Conservation (phyloP, 2,113 vertebrate species). For the Ibidorhyncha struthersii region DNA sequence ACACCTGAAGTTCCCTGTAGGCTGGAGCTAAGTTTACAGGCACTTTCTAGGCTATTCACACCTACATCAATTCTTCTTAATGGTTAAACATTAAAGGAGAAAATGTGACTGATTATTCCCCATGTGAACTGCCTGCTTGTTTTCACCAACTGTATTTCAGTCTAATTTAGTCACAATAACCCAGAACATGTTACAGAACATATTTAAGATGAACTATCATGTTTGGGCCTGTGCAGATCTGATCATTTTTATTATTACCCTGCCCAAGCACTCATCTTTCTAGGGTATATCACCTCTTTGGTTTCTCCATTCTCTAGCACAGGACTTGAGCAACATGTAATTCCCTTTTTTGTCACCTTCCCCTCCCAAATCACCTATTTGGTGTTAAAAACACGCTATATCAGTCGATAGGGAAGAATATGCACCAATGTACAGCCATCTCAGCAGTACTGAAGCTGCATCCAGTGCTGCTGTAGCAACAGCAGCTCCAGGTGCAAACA, state of each 20-base stretch:
- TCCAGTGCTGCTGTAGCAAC: neutral
- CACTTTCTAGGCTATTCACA: neutral
- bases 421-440: neutral
- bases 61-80: neutral
- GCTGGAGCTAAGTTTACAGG: neutral
- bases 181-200: neutral
- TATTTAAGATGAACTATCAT: neutral
- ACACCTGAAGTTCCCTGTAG: neutral
- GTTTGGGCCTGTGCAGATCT: neutral
- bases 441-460: neutral
- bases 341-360: neutral
- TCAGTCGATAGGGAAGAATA: neutral
- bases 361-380: neutral
- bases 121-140: neutral
- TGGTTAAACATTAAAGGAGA: neutral
- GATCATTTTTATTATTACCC: neutral
- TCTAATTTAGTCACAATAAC: neutral
- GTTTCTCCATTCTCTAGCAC: neutral
- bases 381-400: neutral
- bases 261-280: neutral
- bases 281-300: neutral
- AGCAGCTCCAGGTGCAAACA: neutral
- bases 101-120: neutral
- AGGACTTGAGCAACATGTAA: neutral
- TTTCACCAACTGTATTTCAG: neutral